Evolutionary conservation across 2,113 vertebrate species (phyloP).

Genomic region (Junco hyemalis): DNA sequence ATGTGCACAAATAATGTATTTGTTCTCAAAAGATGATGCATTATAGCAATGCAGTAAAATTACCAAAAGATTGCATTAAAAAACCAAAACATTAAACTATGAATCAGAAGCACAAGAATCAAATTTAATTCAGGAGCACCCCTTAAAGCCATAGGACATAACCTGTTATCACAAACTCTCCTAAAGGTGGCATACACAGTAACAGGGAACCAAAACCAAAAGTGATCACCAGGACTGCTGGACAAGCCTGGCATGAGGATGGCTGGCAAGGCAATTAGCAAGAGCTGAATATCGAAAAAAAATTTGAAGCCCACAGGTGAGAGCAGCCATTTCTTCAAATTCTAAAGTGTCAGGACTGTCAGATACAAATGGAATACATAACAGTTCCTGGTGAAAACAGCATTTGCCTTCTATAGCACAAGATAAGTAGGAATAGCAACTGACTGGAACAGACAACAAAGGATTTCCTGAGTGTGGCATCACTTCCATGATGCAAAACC

Average conservation of each 20-base stretch:
- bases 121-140: not conserved
- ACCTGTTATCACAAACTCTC: not conserved
- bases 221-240: not conserved
- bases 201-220: not conserved
- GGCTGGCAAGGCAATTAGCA: not conserved
- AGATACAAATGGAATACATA: not conserved
- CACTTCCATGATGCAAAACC: not conserved
- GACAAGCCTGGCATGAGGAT: not conserved
- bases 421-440: not conserved
- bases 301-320: not conserved
- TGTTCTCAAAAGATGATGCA: not conserved
- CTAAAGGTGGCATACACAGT: not conserved
- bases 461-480: not conserved
- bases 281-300: not conserved
- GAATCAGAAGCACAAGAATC: not conserved
- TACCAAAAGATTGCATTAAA: not conserved
- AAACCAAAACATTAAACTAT: not conserved
- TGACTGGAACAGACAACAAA: not conserved
- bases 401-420: not conserved
- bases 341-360: not conserved
- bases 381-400: not conserved
- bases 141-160: not conserved
- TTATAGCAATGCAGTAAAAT: not conserved
- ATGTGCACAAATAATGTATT: not conserved
- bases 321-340: not conserved